Conservation (phyloP, 2,113 vertebrate species). For the Proteles cristata region DNA sequence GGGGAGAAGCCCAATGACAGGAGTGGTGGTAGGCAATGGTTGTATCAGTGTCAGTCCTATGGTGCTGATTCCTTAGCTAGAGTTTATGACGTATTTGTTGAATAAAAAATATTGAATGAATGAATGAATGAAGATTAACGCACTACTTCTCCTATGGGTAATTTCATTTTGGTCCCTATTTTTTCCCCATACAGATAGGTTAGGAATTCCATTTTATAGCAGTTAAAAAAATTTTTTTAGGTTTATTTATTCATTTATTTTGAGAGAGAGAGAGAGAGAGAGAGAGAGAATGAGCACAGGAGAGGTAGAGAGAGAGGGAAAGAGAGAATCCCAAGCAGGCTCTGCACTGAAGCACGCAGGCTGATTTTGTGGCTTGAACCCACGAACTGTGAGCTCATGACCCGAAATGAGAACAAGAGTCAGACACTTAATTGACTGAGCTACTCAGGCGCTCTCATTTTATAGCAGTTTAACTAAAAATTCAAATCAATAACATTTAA, state of each 20-base stretch:
- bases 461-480: constrained; percentile 21
- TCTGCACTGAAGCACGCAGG: too few species aligned
- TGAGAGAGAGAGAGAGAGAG: too few species aligned
- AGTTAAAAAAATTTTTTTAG: not conserved
- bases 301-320: too few species aligned
- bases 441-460: not conserved
- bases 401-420: too few species aligned
- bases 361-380: too few species aligned
- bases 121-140: not conserved
- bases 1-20: not conserved
- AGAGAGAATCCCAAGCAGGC: too few species aligned
- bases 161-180: not conserved
- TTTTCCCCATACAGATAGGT: not conserved
- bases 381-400: too few species aligned
- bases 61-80: not conserved
- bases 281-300: too few species aligned
- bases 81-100: not conserved
- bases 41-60: not conserved
- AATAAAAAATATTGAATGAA: not conserved
- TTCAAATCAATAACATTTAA: constrained; percentile 17
- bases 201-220: constrained; percentile 13
- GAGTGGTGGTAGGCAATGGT: not conserved
- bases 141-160: not conserved
- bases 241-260: too few species aligned
- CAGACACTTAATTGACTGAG: too few species aligned